These are phyloP conservation scores for Ammodytes marinus DNA, from an alignment of 2,113 vertebrate species.

Conservation along the genomic window DNA sequence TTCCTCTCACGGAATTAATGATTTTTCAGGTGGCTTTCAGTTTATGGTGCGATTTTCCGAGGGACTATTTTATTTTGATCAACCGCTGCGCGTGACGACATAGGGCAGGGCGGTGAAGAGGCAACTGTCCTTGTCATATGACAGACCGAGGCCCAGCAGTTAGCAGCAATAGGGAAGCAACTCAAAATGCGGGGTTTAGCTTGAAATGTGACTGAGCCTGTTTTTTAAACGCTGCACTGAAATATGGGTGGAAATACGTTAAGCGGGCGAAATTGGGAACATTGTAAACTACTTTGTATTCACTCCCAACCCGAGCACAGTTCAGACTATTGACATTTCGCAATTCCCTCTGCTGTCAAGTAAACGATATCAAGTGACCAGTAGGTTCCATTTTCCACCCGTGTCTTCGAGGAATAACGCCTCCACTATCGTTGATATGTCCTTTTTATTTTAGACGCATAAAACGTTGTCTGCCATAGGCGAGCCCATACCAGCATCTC, in stretches of 20 bases:
- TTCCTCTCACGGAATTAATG: rapidly evolving
- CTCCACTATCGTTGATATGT: neutral
- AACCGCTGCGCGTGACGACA: slow-evolving; percentile 47
- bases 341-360: neutral
- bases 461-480: neutral
- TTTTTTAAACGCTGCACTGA: rapidly evolving
- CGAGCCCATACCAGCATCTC: neutral
- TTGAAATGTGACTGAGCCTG: neutral
- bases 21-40: rapidly evolving
- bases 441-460: no score
- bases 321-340: neutral
- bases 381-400: no score
- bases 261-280: neutral
- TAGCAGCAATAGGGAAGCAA: slow-evolving; percentile 15
- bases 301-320: neutral
- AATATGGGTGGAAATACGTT: neutral
- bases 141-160: slow-evolving; percentile 77
- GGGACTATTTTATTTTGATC: slow-evolving; percentile 76
- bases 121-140: slow-evolving; percentile 82
- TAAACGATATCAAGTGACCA: neutral
- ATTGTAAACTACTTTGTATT: neutral
- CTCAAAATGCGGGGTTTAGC: neutral
- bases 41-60: rapidly evolving
- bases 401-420: no score
- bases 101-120: slow-evolving; percentile 56